These are phyloP conservation scores for Gavialis gangeticus DNA, from an alignment of 2,113 vertebrate genomes.

Conservation along the genomic window DNA sequence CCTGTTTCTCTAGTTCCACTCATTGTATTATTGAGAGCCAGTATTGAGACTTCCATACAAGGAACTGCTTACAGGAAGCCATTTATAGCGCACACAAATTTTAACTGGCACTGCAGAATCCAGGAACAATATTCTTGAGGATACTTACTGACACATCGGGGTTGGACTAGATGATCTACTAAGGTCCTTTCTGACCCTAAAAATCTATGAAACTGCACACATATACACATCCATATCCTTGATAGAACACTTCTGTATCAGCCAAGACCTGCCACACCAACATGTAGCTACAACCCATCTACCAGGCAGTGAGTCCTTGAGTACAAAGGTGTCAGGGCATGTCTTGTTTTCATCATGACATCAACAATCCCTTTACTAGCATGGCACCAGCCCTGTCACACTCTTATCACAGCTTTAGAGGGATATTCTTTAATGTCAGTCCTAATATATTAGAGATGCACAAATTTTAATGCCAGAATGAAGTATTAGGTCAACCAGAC, in stretches of 20 bases:
- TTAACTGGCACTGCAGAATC: background rate
- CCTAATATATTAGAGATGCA: background rate
- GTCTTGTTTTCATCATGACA: background rate
- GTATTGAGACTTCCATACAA: rapidly evolving
- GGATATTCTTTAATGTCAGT: background rate
- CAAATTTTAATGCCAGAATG: background rate
- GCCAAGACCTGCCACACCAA: background rate
- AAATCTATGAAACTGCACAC: rapidly evolving
- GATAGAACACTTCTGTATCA: rapidly evolving
- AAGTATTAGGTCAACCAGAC: background rate
- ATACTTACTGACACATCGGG: no score
- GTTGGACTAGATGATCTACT: no score
- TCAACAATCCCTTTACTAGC: background rate
- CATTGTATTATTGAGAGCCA: rapidly evolving
- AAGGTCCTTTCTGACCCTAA: no score
- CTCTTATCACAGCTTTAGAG: background rate
- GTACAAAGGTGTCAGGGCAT: background rate
- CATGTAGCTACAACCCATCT: no score
- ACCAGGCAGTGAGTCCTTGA: rapidly evolving
- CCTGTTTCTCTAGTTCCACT: background rate
- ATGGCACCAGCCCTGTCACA: background rate
- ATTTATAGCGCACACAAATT: rapidly evolving
- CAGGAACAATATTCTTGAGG: rapidly evolving
- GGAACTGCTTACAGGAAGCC: rapidly evolving
- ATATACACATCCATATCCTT: no score